These are phyloP conservation scores for Malacoraja senta DNA, from an alignment of 2,797 vertebrate genomes.

Conservation along the genomic window DNA sequence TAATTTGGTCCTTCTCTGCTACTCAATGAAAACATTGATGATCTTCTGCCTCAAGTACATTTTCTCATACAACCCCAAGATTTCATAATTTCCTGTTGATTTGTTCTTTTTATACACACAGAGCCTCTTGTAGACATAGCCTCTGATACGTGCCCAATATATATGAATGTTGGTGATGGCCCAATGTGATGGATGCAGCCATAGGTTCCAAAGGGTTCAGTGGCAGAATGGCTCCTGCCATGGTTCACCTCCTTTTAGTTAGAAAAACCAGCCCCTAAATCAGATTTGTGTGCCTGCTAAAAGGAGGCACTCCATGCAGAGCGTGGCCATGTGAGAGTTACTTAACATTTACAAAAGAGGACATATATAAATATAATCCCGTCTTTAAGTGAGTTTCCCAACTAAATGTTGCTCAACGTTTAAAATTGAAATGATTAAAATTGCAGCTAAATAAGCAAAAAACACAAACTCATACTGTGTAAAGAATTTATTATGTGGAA, in stretches of 20 bases:
- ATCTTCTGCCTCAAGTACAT: too few relatives aligned
- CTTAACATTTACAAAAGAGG: too few relatives aligned
- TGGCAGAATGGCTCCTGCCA: not conserved
- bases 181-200: too few relatives aligned
- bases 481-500: slow-evolving; percentile 7
- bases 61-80: too few relatives aligned
- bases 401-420: not conserved
- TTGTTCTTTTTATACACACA: not conserved
- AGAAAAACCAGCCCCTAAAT: not conserved
- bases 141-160: not conserved
- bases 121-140: not conserved
- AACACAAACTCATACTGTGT: not conserved
- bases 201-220: not conserved
- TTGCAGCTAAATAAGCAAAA: not conserved
- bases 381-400: not conserved
- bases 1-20: too few relatives aligned
- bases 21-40: too few relatives aligned
- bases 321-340: not conserved
- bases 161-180: not conserved
- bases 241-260: not conserved
- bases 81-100: not conserved
- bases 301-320: not conserved
- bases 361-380: not conserved
- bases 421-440: not conserved
- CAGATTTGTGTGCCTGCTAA: not conserved